Base-by-base conservation (phyloP, 2,888 invertebrate genomes). In the Erebia ligea region DNA sequence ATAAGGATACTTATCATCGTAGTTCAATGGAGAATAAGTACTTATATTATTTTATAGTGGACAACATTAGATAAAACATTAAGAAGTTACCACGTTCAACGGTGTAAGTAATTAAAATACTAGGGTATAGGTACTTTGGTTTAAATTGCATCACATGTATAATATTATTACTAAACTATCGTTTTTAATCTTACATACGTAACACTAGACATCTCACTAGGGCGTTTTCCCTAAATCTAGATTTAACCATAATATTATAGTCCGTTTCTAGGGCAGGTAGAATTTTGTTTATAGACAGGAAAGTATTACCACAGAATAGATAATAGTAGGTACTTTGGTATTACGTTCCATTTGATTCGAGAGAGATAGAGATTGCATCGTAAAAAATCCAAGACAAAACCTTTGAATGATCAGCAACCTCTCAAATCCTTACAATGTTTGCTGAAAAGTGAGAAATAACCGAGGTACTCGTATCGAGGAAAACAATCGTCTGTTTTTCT, bases 161-260 rank as follows among this genome's bases (percentile, higher is more conserved):
- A 6, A 79, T 80, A 81, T 74, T 80, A 83, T 74, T 80, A 83
- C 81, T 86, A 84, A 84, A 82, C 84, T 86, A 84, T 84, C 73
- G 17, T 61, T 63, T 75, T 80, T 80, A 82, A 74, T 76, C 72
- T 73, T 75, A 75, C 67, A 77, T 81, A 77, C 75, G 9, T 48
- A 48, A 62, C 62, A 76, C 82, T 81, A 86, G 84, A 86, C 83
- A 85, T 88, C 87, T 89, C 86, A 89, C 87, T 88, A 87, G 83
- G 77, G 61, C 62, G 57, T 67, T 70, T 56, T 66, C 66, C 42
- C 67, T 71, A 64, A 73, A 25, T 74, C 71, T 56, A 67, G 52
- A 11, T 25, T 45, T 25, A 56, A 63, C 25, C 25, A 63, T 63
- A 63, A 21, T 48, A 42, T 11, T 42, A 34, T 34, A 34, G 34